A percentile compares a stretch with the other conserved stretches of the same genome.
These are phyloP conservation scores for Caenorhabditis drosophilae DNA, from an alignment of 2,888 invertebrate species.

Conservation along the genomic window DNA sequence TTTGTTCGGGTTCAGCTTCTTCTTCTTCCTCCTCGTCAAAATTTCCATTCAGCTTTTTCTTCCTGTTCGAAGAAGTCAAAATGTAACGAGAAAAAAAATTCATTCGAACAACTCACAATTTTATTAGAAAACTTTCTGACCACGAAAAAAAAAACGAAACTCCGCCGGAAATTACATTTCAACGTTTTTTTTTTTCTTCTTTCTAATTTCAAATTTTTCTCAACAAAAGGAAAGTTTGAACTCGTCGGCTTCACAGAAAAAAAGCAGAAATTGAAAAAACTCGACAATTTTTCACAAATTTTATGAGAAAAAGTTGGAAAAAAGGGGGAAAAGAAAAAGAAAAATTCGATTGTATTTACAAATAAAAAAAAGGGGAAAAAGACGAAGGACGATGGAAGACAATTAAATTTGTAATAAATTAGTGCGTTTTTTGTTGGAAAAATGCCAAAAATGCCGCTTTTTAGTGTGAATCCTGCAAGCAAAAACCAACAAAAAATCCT, in stretches of 20 bases:
- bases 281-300: background rate
- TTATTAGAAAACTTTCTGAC: too few species aligned
- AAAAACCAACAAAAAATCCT: background rate
- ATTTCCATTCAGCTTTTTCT: too few species aligned
- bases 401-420: conserved; percentile 42
- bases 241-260: background rate
- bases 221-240: too few species aligned
- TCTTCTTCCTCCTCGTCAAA: background rate
- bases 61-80: too few species aligned
- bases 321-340: background rate
- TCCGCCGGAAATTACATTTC: too few species aligned
- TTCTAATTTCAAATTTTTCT: too few species aligned
- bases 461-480: conserved; percentile 26
- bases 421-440: conserved; percentile 8
- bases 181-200: too few species aligned
- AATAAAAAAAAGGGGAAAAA: background rate
- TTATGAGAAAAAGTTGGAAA: background rate
- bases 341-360: background rate
- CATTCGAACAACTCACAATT: too few species aligned
- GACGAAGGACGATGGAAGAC: conserved; percentile 1
- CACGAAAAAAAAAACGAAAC: too few species aligned
- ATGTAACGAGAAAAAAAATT: too few species aligned
- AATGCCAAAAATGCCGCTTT: too few species aligned
- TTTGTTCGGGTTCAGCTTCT: too few species aligned
- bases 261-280: background rate